Evolutionary conservation across 2,888 invertebrate genomes (phyloP), one percentile per base, ranked within the genome.

Genomic region (Cyaniris semiargus): DNA sequence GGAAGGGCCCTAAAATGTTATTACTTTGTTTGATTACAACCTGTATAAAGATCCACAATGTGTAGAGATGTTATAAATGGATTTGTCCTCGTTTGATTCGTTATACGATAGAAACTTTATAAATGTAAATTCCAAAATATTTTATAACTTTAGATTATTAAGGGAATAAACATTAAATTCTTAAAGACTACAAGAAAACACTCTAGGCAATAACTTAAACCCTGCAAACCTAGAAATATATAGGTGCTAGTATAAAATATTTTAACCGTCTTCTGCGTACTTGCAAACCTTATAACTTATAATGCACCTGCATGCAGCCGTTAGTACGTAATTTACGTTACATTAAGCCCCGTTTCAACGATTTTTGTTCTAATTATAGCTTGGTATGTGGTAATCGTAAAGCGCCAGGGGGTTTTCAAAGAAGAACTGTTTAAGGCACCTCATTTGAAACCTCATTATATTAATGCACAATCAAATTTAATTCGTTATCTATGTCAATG

Each of bases 221-320:
- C 34, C 34, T 34, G 6, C 34, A 34, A 7, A 34, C 7, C 34
- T 7, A 34, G 34, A 34, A 34, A 34, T 34, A 34, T 31, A 31
- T 31, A 31, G 38, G 10, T 66, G 15, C 48, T 66, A 60, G 76
- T 70, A 21, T 74, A 77, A 70, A 76, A 75, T 56, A 56, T n/a
- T 56, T n/a, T 56, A 56, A 56, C 56, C 56, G n/a, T n/a, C 56
- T 56, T 0, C 21, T 58, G 21, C 58, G 21, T 21, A 58, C 8
- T 58, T 5, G 48, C 5, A 3, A 53, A 53, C 4, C 7, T 21
- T 58, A 8, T 44, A 6, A 34, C 0, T 56, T 27, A 27, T 27
- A 21, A 21, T 58, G 72, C 72, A 72, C 48, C 48, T 72, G 72
- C 72, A 72, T 10, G 8, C 44, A 15, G 13, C 48, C 23, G 48